These are phyloP conservation scores for Oncorhynchus gorbuscha DNA, from an alignment of 2,113 vertebrate species.

Conservation along the genomic window DNA sequence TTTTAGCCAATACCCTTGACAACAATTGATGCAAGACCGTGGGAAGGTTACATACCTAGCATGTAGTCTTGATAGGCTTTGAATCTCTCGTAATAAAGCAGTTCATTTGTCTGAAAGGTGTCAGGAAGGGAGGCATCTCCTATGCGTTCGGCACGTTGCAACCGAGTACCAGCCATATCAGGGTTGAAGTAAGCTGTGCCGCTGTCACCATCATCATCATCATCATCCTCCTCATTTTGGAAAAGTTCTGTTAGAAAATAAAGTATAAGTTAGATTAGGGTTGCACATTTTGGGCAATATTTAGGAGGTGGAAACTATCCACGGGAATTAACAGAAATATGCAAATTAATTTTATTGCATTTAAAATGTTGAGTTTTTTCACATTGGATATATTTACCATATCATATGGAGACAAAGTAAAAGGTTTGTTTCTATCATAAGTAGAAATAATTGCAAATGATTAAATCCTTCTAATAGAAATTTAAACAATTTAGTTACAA, in stretches of 20 bases:
- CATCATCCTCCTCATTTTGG: slow-evolving; percentile 42
- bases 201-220: slow-evolving; percentile 60
- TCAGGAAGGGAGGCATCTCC: slow-evolving; percentile 75
- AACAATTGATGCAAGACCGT: neutral
- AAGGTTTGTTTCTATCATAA: too few relatives aligned
- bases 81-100: slow-evolving; percentile 92
- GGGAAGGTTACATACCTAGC: slow-evolving; percentile 75
- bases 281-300: too few relatives aligned
- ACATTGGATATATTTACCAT: too few relatives aligned
- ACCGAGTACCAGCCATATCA: slow-evolving; percentile 60
- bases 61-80: slow-evolving; percentile 93
- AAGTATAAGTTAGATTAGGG: neutral
- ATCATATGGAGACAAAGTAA: too few relatives aligned
- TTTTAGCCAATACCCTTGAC: too few relatives aligned
- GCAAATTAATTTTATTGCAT: too few relatives aligned
- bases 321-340: too few relatives aligned
- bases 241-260: slow-evolving; percentile 58
- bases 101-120: slow-evolving; percentile 82
- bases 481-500: too few relatives aligned
- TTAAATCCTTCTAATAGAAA: too few relatives aligned
- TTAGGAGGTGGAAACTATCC: too few relatives aligned
- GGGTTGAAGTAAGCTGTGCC: slow-evolving; percentile 71
- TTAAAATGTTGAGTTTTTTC: too few relatives aligned
- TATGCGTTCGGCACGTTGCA: slow-evolving; percentile 68
- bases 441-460: too few relatives aligned